Evolutionary conservation across 1,140 invertebrate genomes (phyloP).

Genomic region (Drosophila watanabei): DNA sequence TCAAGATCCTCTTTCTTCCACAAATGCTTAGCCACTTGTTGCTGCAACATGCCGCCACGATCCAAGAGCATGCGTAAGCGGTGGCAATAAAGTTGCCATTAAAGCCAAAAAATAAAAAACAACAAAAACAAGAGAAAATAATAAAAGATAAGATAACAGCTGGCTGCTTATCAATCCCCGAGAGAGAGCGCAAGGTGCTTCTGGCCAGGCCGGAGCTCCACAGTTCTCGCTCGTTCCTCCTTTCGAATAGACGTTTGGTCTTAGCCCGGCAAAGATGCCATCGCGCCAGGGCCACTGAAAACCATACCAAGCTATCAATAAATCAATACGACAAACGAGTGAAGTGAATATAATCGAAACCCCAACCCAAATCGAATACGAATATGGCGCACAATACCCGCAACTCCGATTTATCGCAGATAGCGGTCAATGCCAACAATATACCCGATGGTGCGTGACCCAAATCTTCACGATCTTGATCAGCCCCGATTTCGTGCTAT

Average conservation of each 20-base stretch:
- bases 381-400: slow-evolving; percentile 68
- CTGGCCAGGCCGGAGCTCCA: slow-evolving; percentile 16
- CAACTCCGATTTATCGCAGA: slow-evolving; percentile 76
- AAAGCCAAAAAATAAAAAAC: not conserved
- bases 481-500: not conserved
- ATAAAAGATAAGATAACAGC: slow-evolving; percentile 64
- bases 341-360: slow-evolving; percentile 34
- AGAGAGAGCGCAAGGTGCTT: slow-evolving; percentile 1
- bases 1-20: not conserved
- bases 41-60: slow-evolving; percentile 28
- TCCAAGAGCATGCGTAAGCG: slow-evolving; percentile 28
- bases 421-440: slow-evolving; percentile 77
- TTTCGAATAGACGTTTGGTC: slow-evolving; percentile 63
- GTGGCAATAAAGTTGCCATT: slow-evolving; percentile 50
- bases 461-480: not conserved
- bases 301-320: slow-evolving; percentile 14
- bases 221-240: slow-evolving; percentile 49
- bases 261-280: slow-evolving; percentile 50
- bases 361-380: slow-evolving; percentile 41
- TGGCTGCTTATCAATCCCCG: slow-evolving; percentile 44
- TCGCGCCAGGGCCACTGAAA: slow-evolving; percentile 22
- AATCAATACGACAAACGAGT: slow-evolving; percentile 15
- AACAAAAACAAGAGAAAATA: not conserved
- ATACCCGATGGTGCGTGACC: slow-evolving; percentile 75
- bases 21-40: slow-evolving; percentile 22